Evolutionary conservation across 2,888 invertebrate species (phyloP), one percentile per base, ranked within the genome.

Genomic region (Amorpha juglandis): DNA sequence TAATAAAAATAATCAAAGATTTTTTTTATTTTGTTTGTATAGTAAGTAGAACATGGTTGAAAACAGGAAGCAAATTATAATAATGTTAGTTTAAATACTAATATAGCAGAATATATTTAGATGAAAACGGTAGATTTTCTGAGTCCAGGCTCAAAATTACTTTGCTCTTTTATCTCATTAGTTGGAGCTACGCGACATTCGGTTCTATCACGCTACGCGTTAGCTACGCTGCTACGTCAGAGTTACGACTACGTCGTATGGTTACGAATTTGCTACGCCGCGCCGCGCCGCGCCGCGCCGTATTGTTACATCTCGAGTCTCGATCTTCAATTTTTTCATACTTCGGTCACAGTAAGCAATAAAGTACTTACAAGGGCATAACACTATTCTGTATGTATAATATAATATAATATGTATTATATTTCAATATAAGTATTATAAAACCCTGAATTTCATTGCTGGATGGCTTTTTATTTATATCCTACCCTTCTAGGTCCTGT

Each of bases 141-240:
- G 12, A 58, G 19, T 38, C 6, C 19, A 42, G 19, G 14, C 45
- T 45, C 14, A 11, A 45, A 45, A 42, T 42, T 58, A 58, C 21
- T 35, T 38, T 38, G 12, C 38, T 19, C 58, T 11, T 55, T 55
- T 42, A 16, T 12, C 58, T 58, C 38, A 42, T 42, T 58, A 42
- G 12, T 42, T 6, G 19, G 19, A 16, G 38, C 19, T 53, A 53
- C 6, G 53, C 27, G 27, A 27, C 27, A 27, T 53, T 14, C 1
- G 33, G 33, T n/a, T 12, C 12, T 58, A 38, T 42, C 38, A 9
- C 58, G 19, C 58, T 16, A 16, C 38, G 42, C 42, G 58, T 4
- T 42, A 16, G 19, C 42, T 58, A 58, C 58, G 21, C 16, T 12
- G 58, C 38, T 58, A 58, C 58, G 38, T 6, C 19, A 19, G 12